phyloP scores from a whole-genome alignment of 2,888 invertebrate species.

The Junonia oenone region DNA sequence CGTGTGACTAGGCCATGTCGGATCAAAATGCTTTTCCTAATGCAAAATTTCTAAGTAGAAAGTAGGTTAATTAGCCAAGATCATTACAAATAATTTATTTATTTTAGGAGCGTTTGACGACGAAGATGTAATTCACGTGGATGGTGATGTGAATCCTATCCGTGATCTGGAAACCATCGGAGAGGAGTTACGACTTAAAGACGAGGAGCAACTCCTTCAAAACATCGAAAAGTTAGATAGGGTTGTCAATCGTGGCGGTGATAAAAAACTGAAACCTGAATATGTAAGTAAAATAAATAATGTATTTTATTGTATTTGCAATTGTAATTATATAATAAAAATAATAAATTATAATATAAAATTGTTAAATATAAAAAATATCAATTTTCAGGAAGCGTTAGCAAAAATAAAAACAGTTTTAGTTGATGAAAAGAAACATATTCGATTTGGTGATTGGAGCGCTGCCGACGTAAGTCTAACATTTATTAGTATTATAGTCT shows the following conservation, averaged over 20 bases:
- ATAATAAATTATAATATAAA: not conserved
- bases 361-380: not conserved
- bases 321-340: not conserved
- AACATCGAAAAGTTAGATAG: constrained; percentile 93
- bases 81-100: not conserved
- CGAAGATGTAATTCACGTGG: constrained; percentile 98
- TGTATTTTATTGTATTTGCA: not conserved
- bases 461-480: constrained; percentile 89
- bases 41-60: no score
- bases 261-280: constrained; percentile 97
- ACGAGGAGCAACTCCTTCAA: constrained; percentile 91
- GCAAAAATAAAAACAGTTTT: constrained; percentile 90
- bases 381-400: constrained; percentile 86
- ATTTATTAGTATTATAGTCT: not conserved
- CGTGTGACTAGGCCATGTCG: no score
- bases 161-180: constrained; percentile 97
- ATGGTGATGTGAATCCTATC: constrained; percentile 98
- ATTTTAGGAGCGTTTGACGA: constrained; percentile 96
- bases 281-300: constrained; percentile 82
- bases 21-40: no score
- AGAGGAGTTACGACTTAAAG: constrained; percentile 96
- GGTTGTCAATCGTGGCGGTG: constrained; percentile 88
- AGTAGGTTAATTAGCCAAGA: not conserved
- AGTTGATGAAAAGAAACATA: constrained; percentile 93
- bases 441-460: constrained; percentile 96